These are phyloP conservation scores for Cheirogaleus medius DNA, from an alignment of 2,113 vertebrate genomes.

Conservation along the genomic window DNA sequence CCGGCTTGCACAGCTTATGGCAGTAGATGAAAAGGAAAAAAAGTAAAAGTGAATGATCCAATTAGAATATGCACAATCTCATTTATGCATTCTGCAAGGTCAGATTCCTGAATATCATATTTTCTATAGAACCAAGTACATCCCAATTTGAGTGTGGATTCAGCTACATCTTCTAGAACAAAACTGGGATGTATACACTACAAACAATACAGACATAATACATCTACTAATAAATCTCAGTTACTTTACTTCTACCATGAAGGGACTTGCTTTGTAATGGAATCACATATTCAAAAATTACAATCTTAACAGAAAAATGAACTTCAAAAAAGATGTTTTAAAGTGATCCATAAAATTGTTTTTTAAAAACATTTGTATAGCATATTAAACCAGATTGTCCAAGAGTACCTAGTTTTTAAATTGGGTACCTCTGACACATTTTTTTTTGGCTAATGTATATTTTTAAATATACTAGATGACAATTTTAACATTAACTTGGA, in stretches of 20 bases:
- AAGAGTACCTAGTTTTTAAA: not conserved
- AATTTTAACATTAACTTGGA: slow-evolving; percentile 22
- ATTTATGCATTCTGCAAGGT: not conserved
- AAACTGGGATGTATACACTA: not conserved
- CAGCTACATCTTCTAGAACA: not conserved
- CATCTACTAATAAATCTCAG: not conserved
- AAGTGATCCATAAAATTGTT: not conserved
- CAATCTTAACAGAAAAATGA: not conserved
- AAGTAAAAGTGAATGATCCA: not conserved
- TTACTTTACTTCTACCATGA: not conserved
- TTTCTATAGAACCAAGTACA: not conserved
- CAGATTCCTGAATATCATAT: slow-evolving; percentile 10
- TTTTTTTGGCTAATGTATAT: not conserved
- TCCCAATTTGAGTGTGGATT: not conserved
- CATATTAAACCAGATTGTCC: not conserved
- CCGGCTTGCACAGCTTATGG: not conserved
- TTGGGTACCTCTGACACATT: not conserved
- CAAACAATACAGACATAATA: not conserved
- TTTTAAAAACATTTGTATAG: not conserved
- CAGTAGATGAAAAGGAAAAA: not conserved
- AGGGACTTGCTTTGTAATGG: not conserved
- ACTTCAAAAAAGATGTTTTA: not conserved
- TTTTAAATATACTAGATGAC: not conserved
- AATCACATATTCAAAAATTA: slow-evolving; percentile 31
- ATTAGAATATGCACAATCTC: not conserved